Evolutionary conservation across 2,888 invertebrate species (phyloP).

Genomic region (Margaritifera margaritifera): DNA sequence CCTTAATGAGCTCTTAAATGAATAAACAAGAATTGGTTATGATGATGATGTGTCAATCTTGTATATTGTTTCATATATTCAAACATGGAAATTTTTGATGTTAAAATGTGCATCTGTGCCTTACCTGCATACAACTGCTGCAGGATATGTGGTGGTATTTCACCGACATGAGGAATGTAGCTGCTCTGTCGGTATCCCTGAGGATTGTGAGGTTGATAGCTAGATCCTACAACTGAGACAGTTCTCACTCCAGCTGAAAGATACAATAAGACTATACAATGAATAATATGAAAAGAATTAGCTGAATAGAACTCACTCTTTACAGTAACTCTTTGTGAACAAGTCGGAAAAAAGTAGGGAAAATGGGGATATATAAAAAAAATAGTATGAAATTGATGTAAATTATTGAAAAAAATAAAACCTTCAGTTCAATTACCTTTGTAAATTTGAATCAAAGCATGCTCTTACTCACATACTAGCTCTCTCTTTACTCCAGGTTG

Average conservation of each 20-base stretch:
- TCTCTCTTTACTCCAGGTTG: too few relatives aligned
- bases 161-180: slow-evolving; percentile 49
- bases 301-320: too few relatives aligned
- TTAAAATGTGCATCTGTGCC: neutral
- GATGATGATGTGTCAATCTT: neutral
- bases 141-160: slow-evolving; percentile 59
- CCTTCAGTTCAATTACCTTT: too few relatives aligned
- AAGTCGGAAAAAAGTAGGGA: too few relatives aligned
- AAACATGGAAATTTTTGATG: neutral
- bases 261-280: neutral
- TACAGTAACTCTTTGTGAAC: too few relatives aligned
- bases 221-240: slow-evolving; percentile 12
- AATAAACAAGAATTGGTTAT: too few relatives aligned
- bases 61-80: neutral
- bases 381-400: too few relatives aligned
- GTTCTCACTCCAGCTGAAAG: neutral
- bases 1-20: too few relatives aligned
- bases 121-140: slow-evolving; percentile 67
- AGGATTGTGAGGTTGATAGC: slow-evolving; percentile 43
- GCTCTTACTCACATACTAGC: too few relatives aligned
- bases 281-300: neutral
- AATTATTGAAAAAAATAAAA: too few relatives aligned
- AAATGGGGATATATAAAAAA: too few relatives aligned
- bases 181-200: slow-evolving; percentile 51
- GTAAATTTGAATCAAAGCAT: too few relatives aligned